These are phyloP conservation scores for Oxyura jamaicensis DNA, from an alignment of 2,113 vertebrate genomes.

Conservation along the genomic window DNA sequence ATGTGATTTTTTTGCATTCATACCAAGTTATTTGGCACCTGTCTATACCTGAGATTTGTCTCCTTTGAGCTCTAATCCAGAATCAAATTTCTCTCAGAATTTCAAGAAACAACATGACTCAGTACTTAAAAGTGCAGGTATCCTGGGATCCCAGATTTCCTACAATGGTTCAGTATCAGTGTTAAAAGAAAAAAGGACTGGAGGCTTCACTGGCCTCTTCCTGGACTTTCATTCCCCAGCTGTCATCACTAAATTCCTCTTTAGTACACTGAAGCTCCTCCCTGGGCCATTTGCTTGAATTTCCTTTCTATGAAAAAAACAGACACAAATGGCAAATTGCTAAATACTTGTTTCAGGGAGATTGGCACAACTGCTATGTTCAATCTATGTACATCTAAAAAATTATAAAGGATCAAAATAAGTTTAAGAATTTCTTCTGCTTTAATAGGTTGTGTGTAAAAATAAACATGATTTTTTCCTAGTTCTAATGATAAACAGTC, in stretches of 20 bases:
- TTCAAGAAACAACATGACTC: neutral
- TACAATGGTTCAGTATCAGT: neutral
- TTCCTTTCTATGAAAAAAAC: neutral
- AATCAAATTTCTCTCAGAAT: neutral
- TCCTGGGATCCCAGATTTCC: neutral
- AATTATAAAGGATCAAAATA: neutral
- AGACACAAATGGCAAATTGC: neutral
- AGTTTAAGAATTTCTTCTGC: fast-evolving
- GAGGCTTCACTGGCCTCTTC: neutral
- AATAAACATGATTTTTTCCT: neutral
- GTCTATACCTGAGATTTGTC: neutral
- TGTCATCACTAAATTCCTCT: neutral
- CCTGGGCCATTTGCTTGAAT: neutral
- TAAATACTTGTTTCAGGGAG: neutral
- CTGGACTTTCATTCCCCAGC: neutral
- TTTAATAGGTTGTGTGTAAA: neutral
- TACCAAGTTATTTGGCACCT: neutral
- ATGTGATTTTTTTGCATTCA: neutral
- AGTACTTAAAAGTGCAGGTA: neutral
- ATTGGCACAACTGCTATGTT: neutral
- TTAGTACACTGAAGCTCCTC: neutral
- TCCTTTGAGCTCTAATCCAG: neutral
- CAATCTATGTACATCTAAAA: neutral
- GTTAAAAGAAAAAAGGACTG: neutral
- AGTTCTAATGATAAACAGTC: slow-evolving; percentile 16